Conservation (phyloP, 1,140 invertebrate species). For the Euwallacea similis region DNA sequence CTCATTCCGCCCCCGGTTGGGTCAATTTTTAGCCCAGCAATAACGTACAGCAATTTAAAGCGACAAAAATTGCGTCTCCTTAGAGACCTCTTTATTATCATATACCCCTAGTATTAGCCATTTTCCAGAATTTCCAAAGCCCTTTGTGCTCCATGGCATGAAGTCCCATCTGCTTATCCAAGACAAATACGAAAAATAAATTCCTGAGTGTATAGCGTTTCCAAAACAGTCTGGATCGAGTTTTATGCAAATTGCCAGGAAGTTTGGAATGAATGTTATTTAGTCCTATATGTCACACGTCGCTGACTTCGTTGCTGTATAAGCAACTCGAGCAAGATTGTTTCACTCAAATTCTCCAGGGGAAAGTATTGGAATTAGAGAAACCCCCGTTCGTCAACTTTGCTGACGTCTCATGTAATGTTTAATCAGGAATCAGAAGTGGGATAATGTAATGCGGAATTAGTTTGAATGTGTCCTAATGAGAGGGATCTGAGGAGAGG, state of each 20-base stretch:
- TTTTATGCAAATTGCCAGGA: slow-evolving; percentile 35
- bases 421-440: slow-evolving; percentile 17
- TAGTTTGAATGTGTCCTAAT: slow-evolving; percentile 5
- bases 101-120: slow-evolving; percentile 12
- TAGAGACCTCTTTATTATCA: slow-evolving; percentile 25
- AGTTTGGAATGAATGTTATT: slow-evolving; percentile 34
- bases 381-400: slow-evolving; percentile 17
- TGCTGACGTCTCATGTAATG: slow-evolving; percentile 17
- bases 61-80: slow-evolving; percentile 35
- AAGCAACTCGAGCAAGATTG: slow-evolving; percentile 21
- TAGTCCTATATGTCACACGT: slow-evolving; percentile 36
- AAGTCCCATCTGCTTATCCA: slow-evolving; percentile 25
- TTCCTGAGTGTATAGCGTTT: slow-evolving; percentile 21
- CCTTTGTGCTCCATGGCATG: too few relatives aligned
- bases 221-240: slow-evolving; percentile 28
- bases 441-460: neutral
- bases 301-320: slow-evolving; percentile 28
- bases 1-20: slow-evolving; percentile 31
- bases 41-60: slow-evolving; percentile 33
- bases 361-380: slow-evolving; percentile 24
- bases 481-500: neutral
- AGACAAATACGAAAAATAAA: slow-evolving; percentile 30
- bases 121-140: neutral
- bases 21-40: slow-evolving; percentile 33
- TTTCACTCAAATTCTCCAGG: slow-evolving; percentile 15